Conservation (phyloP, 92 coral and sea anemone genomes). For the Epizoanthus stellaris region DNA sequence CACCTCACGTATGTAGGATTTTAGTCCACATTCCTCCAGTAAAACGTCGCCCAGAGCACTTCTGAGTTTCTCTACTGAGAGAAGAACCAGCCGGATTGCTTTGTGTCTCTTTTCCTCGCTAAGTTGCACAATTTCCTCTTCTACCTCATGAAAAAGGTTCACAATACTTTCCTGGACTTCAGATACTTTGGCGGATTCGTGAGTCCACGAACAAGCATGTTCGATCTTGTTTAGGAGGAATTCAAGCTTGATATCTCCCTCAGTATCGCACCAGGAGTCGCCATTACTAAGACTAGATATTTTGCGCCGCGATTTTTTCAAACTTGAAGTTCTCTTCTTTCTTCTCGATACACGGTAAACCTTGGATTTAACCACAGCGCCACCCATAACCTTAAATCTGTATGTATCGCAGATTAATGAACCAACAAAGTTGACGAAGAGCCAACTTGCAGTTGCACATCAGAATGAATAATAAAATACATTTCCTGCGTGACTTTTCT, state of each 20-base stretch:
- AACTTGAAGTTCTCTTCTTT: conserved; percentile 2
- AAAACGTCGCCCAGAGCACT: conserved; percentile 12
- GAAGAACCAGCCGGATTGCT: not conserved
- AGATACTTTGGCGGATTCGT: conserved; percentile 4
- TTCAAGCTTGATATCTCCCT: not conserved
- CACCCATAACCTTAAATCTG: not conserved
- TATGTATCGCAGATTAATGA: no score
- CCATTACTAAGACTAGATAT: conserved; percentile 1
- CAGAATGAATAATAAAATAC: not conserved
- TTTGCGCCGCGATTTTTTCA: conserved; percentile 1
- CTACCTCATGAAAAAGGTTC: conserved; percentile 26
- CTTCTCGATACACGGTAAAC: not conserved
- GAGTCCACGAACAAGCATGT: conserved; percentile 10
- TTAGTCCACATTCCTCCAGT: conserved; percentile 11
- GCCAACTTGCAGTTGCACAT: not conserved
- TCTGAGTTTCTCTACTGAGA: not conserved
- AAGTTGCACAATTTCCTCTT: conserved; percentile 19
- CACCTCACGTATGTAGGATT: conserved; percentile 21
- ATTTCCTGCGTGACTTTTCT: not conserved
- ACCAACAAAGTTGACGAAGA: not conserved
- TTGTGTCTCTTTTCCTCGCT: conserved; percentile 11
- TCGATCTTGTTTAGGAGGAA: conserved; percentile 14
- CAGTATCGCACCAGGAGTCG: not conserved
- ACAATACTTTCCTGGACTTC: conserved; percentile 14
- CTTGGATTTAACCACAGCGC: not conserved